Evolutionary conservation across 2,888 invertebrate species (phyloP).

Genomic region (Hetaerina titia): DNA sequence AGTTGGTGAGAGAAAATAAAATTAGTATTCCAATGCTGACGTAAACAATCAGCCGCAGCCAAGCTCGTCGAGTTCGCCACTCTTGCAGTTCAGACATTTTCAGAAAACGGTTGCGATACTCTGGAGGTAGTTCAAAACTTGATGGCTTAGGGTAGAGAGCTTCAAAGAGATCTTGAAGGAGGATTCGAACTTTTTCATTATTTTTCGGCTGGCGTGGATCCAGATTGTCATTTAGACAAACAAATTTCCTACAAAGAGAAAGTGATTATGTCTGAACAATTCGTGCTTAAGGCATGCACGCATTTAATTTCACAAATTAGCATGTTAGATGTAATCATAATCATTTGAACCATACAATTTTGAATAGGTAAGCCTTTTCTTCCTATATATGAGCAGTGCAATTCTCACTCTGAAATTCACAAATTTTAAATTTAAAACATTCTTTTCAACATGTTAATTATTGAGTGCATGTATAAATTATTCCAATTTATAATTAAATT

Average conservation of each 20-base stretch:
- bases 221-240: constrained; percentile 89
- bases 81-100: constrained; percentile 80
- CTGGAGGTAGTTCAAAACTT: constrained; percentile 84
- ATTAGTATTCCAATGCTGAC: constrained; percentile 72
- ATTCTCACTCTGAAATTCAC: too few species aligned
- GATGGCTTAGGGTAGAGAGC: constrained; percentile 86
- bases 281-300: too few species aligned
- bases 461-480: too few species aligned
- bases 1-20: constrained; percentile 72
- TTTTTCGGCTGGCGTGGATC: constrained; percentile 82
- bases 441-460: too few species aligned
- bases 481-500: too few species aligned
- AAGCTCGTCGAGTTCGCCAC: constrained; percentile 76
- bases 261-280: too few species aligned
- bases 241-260: constrained; percentile 84
- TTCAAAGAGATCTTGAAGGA: constrained; percentile 87
- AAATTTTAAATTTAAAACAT: too few species aligned
- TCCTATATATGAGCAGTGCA: too few species aligned
- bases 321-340: too few species aligned
- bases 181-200: constrained; percentile 82
- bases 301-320: too few species aligned
- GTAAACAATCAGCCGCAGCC: constrained; percentile 70
- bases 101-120: constrained; percentile 85
- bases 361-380: too few species aligned
- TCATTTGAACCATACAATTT: too few species aligned